Base-by-base conservation (phyloP, 64 coral and sea anemone genomes). In the Acropora yongei region DNA sequence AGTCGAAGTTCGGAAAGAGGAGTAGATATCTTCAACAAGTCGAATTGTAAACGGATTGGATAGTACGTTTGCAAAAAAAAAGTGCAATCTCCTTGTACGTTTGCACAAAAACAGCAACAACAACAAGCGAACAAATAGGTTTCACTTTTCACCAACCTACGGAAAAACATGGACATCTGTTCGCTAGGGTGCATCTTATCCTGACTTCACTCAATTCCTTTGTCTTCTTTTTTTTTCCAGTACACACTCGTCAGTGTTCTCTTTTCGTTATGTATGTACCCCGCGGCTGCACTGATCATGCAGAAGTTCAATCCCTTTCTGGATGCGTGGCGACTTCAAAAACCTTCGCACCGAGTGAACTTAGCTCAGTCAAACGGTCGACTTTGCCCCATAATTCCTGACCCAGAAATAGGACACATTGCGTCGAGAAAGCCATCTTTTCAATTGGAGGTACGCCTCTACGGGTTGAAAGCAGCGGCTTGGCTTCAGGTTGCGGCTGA, bases 401-500 rank as follows among this genome's bases (percentile, higher is more conserved):
- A 74, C 4, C 44, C 68, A 55, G 1, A 69, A 49, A 47, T 74
- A 55, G 44, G 84, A 2, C 12, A 1, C 2, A 48, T 47, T 47
- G 67, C 73, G 47, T 55, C 68, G 3, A 14, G 46, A 6, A 45
- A 19, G 6, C 68, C 73, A 51, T 74, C 68, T 10, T 41, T 50
- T 74, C 69, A 47, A 74, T 39, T 74, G 49, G 49, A 6, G 10
- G 74, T 77, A 44, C 74, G 74, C 42, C n/a, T 87, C 67, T 87
- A 74, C 41, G 49, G 30, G 30, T 30, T 30, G 84, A 17, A 87
- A 66, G 69, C 72, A 66, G 11, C 68, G 44, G 43, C 72, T 16
- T 87, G 72, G 48, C 85, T 87, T 30, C 85, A 87, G 61, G 75
- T 87, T 13, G 69, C 19, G 13, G 45, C 5, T 47, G 73, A 87